Evolutionary conservation across 2,113 vertebrate species (phyloP).

Genomic region (Seriola aureovittata): DNA sequence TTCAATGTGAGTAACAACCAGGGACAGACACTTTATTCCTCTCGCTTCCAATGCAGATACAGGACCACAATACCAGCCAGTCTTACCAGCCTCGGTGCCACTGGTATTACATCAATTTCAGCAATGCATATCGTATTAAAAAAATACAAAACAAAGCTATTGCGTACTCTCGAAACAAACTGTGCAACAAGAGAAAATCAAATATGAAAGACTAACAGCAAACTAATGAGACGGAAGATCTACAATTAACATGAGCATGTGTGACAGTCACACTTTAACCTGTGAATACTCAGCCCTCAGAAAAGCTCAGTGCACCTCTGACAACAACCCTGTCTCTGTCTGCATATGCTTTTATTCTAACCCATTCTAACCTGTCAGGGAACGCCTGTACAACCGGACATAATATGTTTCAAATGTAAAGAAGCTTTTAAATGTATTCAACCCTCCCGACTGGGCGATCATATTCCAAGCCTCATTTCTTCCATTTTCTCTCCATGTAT

Average conservation of each 20-base stretch:
- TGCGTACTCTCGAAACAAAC: background rate
- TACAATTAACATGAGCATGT: background rate
- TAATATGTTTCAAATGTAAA: background rate
- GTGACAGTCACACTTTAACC: background rate
- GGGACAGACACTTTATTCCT: background rate
- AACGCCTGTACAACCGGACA: no score
- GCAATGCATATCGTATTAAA: background rate
- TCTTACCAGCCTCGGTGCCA: background rate
- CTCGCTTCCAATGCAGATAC: background rate
- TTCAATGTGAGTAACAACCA: background rate
- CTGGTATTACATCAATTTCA: background rate
- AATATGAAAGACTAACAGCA: background rate
- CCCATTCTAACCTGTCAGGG: no score
- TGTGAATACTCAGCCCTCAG: no score
- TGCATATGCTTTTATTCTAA: no score
- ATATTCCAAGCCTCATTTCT: slow-evolving; percentile 12
- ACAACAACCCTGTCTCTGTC: no score
- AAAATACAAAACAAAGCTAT: no score
- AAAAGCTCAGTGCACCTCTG: no score
- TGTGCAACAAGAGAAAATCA: background rate
- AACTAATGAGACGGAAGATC: background rate
- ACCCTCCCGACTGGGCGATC: background rate
- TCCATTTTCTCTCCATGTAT: background rate
- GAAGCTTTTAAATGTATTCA: background rate
- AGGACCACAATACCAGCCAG: background rate